Evolutionary conservation across 2,797 vertebrate genomes (phyloP).

Genomic region (Synaphobranchus kaupii): DNA sequence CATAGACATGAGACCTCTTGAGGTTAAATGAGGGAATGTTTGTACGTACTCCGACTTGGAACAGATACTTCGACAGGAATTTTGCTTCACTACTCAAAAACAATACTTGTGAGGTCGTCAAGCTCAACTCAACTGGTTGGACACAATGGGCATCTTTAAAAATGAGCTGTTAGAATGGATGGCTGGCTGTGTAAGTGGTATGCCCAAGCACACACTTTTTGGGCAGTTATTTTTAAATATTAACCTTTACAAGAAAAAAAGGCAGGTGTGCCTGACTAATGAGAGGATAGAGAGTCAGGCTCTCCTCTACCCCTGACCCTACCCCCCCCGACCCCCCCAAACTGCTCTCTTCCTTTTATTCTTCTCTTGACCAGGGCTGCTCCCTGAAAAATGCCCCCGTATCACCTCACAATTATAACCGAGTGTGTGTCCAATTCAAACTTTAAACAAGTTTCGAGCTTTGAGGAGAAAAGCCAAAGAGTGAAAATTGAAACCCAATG

Average conservation of each 20-base stretch:
- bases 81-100: background rate
- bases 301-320: too few relatives aligned
- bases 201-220: background rate
- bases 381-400: background rate
- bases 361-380: background rate
- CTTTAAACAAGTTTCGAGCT: background rate
- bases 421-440: background rate
- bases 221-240: background rate
- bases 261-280: background rate
- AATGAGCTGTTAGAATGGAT: background rate
- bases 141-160: background rate
- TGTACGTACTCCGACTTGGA: background rate
- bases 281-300: background rate
- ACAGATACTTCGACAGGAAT: background rate
- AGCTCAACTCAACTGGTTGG: background rate
- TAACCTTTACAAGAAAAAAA: background rate
- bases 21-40: background rate
- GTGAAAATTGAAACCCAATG: background rate
- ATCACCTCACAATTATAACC: background rate
- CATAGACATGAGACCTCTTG: conserved; percentile 16
- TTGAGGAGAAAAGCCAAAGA: background rate
- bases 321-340: too few relatives aligned
- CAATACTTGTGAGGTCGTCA: background rate
- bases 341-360: background rate
- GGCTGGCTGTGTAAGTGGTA: background rate